Evolutionary conservation across 37 sponge, comb jelly and placozoan genomes (phyloP), one percentile per base, ranked within the genome.

Genomic region (Halichondria panicea): DNA sequence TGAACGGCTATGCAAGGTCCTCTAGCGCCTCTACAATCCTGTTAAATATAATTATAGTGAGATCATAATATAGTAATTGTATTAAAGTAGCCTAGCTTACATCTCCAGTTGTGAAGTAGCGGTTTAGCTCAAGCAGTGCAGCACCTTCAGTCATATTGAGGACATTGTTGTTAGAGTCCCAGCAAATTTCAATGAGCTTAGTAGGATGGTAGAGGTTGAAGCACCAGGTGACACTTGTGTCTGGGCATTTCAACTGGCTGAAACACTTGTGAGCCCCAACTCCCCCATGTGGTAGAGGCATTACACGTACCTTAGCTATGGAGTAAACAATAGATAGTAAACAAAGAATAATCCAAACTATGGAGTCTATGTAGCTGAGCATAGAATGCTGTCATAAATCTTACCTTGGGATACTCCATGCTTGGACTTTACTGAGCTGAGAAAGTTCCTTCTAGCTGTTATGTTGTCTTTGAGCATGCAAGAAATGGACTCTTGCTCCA

Each of bases 161-260:
- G 0, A 45, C 30, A 0, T 64, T 64, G 37, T 45, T 62, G 11
- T 36, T 24, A 70, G n/a, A 43, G 45, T 78, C 43, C 69, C 75
- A 35, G 34, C 85, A 84, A n/a, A 71, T 48, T 57, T 77, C 62
- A 21, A 84, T 35, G 1, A 53, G 25, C 39, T 69, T 50, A 19
- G 70, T 62, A 21, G 77, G 78, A 35, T 84, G 70, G 30, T 63
- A 84, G 12, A 84, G 19, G 40, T 77, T 27, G 35, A 77, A 38
- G 63, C 85, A 84, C 78, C 78, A 84, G 7, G 68, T 77, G 32
- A 79, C 69, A 11, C 68, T 34, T 18, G 52, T 15, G 15, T 48
- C 52, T 15, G 11, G n/a, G n/a, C n/a, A n/a, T n/a, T n/a, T n/a
- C n/a, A n/a, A n/a, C n/a, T n/a, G n/a, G n/a, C n/a, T n/a, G n/a